These are phyloP conservation scores for Mionectes macconnelli DNA, from an alignment of 2,113 vertebrate genomes.

Conservation along the genomic window DNA sequence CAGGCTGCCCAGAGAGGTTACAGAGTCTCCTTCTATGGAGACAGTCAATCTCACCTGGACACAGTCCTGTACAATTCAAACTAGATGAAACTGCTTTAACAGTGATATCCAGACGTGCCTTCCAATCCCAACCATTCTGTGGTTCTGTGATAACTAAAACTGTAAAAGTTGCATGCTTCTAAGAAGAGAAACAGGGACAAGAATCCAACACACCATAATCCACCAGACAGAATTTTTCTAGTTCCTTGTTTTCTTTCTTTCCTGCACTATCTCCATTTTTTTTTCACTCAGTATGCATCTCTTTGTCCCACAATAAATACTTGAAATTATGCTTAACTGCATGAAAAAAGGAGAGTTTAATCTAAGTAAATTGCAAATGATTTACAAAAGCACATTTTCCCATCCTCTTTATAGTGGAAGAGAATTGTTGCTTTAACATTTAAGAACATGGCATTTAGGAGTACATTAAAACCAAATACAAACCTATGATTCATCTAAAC, in stretches of 20 bases:
- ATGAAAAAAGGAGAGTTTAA: background rate
- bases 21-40: background rate
- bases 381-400: constrained; percentile 6
- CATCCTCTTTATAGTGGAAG: background rate
- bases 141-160: background rate
- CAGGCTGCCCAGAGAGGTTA: background rate
- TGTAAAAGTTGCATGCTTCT: background rate
- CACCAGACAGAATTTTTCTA: background rate
- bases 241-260: background rate
- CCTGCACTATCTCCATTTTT: background rate
- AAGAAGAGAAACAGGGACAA: background rate
- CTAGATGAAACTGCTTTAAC: background rate
- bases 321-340: background rate
- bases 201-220: background rate
- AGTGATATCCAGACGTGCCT: background rate
- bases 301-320: background rate
- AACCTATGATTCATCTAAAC: background rate
- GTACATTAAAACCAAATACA: constrained; percentile 9
- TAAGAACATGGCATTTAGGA: background rate
- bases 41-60: background rate
- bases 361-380: constrained; percentile 25
- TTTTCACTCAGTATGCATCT: background rate
- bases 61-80: background rate
- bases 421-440: constrained; percentile 6
- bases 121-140: no score